Percentiles rank a stretch among this genome's conserved stretches.
Conservation (phyloP, 2,888 invertebrate species). For the Pseudanteris insignis region DNA sequence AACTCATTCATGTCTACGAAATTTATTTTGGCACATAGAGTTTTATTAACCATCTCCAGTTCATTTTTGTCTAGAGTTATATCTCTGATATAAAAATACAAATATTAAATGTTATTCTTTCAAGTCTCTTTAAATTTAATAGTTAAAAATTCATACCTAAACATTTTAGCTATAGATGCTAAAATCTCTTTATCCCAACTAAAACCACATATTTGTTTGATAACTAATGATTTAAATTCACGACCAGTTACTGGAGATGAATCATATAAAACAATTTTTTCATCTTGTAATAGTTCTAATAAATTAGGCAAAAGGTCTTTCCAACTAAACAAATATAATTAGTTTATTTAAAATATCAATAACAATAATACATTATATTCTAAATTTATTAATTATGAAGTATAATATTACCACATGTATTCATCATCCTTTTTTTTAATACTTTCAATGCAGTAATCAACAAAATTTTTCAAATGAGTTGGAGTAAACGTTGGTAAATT, state of each 20-base stretch:
- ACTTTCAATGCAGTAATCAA: slow-evolving; percentile 70
- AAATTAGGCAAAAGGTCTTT: slow-evolving; percentile 75
- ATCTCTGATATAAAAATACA: slow-evolving; percentile 8
- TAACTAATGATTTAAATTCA: slow-evolving; percentile 72
- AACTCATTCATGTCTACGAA: slow-evolving; percentile 71
- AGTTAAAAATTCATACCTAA: slow-evolving; percentile 69
- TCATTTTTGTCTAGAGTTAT: slow-evolving; percentile 69
- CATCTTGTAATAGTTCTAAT: slow-evolving; percentile 69
- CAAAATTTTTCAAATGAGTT: slow-evolving; percentile 69
- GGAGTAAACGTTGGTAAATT: slow-evolving; percentile 69
- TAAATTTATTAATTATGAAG: not conserved
- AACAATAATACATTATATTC: not conserved
- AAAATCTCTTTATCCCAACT: slow-evolving; percentile 72
- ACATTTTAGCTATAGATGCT: slow-evolving; percentile 75
- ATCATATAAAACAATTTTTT: slow-evolving; percentile 69
- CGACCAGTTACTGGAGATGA: slow-evolving; percentile 70
- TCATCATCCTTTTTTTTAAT: slow-evolving; percentile 69
- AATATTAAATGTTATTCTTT: slow-evolving; percentile 12
- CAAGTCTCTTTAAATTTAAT: no score
- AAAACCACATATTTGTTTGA: slow-evolving; percentile 72
- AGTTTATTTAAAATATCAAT: no score
- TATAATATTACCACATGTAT: slow-evolving; percentile 66
- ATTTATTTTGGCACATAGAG: slow-evolving; percentile 71
- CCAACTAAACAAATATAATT: no score
- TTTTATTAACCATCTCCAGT: slow-evolving; percentile 72